These are phyloP conservation scores for Zingel zingel DNA, from an alignment of 2,113 vertebrate species.

Conservation along the genomic window DNA sequence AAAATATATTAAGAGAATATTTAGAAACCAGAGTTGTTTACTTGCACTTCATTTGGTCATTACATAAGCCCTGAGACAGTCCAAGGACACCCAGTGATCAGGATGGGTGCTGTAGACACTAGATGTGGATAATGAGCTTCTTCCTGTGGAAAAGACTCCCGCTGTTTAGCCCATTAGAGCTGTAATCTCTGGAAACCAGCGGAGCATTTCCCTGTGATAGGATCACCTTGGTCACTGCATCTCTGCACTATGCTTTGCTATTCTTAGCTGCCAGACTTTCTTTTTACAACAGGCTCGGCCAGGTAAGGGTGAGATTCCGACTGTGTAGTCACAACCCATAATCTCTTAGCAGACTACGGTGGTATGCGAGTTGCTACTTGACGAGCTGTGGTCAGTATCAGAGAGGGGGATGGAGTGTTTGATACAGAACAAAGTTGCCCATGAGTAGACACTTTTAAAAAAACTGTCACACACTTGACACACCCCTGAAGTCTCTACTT, in stretches of 20 bases:
- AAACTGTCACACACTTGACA: not conserved
- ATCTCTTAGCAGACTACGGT: constrained; percentile 35
- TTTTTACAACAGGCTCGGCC: constrained; percentile 24
- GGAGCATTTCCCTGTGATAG: constrained; percentile 35
- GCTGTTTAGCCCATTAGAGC: constrained; percentile 72
- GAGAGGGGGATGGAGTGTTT: not conserved
- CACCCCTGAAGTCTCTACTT: not conserved
- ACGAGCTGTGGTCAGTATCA: not conserved
- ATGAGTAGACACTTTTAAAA: not conserved
- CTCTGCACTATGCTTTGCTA: constrained; percentile 56
- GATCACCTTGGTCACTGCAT: constrained; percentile 67
- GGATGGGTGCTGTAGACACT: constrained; percentile 38
- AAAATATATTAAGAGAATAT: not conserved
- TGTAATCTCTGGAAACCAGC: constrained; percentile 67
- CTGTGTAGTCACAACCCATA: constrained; percentile 13
- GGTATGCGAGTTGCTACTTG: not conserved
- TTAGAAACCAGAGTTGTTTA: constrained; percentile 25
- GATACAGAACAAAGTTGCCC: not conserved
- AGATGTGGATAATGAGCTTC: constrained; percentile 67
- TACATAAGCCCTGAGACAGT: constrained; percentile 48
- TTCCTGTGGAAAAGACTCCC: constrained; percentile 73
- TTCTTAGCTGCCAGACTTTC: constrained; percentile 61
- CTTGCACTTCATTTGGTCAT: constrained; percentile 25
- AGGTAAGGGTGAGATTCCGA: constrained; percentile 56
- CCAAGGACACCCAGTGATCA: constrained; percentile 42